Base-by-base conservation (phyloP, 2,888 invertebrate species). In the Coleophora flavipennella region DNA sequence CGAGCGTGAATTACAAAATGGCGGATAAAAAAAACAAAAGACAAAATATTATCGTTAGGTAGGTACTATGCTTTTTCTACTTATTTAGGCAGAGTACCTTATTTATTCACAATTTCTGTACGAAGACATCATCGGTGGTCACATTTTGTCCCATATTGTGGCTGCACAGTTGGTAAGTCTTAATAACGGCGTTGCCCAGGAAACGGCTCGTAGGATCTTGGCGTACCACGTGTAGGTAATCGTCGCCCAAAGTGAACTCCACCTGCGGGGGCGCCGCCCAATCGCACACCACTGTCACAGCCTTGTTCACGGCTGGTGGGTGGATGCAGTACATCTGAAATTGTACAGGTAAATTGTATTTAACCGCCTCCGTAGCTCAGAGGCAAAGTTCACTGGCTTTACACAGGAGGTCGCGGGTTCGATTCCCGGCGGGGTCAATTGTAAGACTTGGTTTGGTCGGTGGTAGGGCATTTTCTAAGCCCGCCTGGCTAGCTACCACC, bases 231-330 rank as follows among this genome's bases (percentile, higher is more conserved):
- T 75, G 76, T 60, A 79, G 55, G 48, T 71, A 77, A 1, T 74
- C 75, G 36, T 81, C 80, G 0, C 71, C 74, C 2, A 80, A 46
- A 0, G 76, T 76, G 46, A 73, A 77, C 41, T 70, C 62, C 0
- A 80, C 76, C 35, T 69, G 70, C 1, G 80, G 80, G 0, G 80
- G 76, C 0, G 79, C 77, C 0, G 50, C 62, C 79, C 79, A 79
- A 49, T 81, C 81, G 55, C 80, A 81, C 0, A 79, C 78, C 0
- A 57, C 57, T 0, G 77, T 69, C 33, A 64, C 61, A 0, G 62
- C 78, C 36, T 68, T 71, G 38, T 68, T 68, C 8, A 80, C 73
- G 1, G 66, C 50, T 1, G 76, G 46, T 1, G 80, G 80, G 33
- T 69, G 71, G 1, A 75, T 35, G 53, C 80, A 81, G 55, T 50